These are phyloP conservation scores for Nomada ruficornis DNA, from an alignment of 2,888 invertebrate species.

Conservation along the genomic window DNA sequence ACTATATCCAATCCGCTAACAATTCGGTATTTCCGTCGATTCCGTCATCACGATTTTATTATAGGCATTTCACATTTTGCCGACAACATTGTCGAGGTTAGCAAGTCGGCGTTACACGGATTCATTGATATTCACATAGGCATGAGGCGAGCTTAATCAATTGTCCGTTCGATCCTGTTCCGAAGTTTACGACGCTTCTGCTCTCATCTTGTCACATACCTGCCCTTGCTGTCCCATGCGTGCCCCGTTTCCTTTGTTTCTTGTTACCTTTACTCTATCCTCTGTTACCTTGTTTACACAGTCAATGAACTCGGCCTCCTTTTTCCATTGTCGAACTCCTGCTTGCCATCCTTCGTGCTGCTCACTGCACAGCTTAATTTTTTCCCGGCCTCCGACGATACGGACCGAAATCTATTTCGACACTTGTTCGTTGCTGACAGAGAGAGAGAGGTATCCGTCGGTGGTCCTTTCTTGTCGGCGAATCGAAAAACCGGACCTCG, in stretches of 20 bases:
- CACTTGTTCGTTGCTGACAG: not conserved
- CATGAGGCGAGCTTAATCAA: slow-evolving; percentile 19
- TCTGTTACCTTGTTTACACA: slow-evolving; percentile 63
- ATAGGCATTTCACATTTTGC: slow-evolving; percentile 19
- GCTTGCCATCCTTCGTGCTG: slow-evolving; percentile 56
- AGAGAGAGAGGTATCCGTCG: slow-evolving; percentile 8
- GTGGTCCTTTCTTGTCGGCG: not conserved
- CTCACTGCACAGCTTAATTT: slow-evolving; percentile 33
- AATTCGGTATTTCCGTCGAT: slow-evolving; percentile 34
- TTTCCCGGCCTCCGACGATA: not conserved
- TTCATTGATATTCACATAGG: slow-evolving; percentile 46
- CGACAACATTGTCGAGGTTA: slow-evolving; percentile 22
- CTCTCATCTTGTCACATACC: slow-evolving; percentile 3
- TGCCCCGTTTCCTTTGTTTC: slow-evolving; percentile 40
- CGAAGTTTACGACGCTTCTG: slow-evolving; percentile 22
- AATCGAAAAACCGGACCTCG: not conserved
- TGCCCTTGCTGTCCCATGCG: slow-evolving; percentile 8
- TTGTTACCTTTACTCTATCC: slow-evolving; percentile 58
- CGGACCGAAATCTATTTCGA: not conserved
- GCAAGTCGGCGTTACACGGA: slow-evolving; percentile 38
- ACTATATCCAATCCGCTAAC: slow-evolving; percentile 26
- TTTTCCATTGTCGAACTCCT: slow-evolving; percentile 58
- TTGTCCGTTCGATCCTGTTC: slow-evolving; percentile 39
- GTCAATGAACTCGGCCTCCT: slow-evolving; percentile 79
- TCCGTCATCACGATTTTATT: slow-evolving; percentile 33